Conservation (phyloP, 2,888 invertebrate species). For the Galeopsomyia nigrocyanea region DNA sequence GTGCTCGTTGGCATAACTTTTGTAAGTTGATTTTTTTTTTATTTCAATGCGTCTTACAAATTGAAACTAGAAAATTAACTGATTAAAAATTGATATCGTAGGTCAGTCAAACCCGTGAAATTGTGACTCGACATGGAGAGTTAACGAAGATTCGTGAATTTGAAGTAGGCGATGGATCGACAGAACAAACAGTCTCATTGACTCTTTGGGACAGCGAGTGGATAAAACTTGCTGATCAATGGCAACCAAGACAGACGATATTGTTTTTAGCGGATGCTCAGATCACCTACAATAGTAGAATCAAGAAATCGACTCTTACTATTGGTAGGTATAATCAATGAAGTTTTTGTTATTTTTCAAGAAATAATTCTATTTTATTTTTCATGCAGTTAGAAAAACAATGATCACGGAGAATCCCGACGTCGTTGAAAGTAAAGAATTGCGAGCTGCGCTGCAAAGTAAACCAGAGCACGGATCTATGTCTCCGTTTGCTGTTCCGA, state of each 20-base stretch:
- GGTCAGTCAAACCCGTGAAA: constrained; percentile 75
- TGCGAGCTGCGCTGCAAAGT: constrained; percentile 63
- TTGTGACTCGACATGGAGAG: constrained; percentile 75
- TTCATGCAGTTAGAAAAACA: constrained; percentile 65
- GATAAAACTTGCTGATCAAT: constrained; percentile 76
- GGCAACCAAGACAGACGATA: constrained; percentile 79
- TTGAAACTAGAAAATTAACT: constrained; percentile 5
- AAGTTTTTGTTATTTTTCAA: background rate
- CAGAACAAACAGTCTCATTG: constrained; percentile 73
- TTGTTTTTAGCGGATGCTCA: constrained; percentile 80
- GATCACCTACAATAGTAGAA: constrained; percentile 69
- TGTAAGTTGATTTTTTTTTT: constrained; percentile 55
- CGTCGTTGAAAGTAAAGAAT: constrained; percentile 73
- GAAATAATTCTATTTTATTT: background rate
- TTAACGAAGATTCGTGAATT: constrained; percentile 76
- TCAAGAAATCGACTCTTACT: constrained; percentile 57
- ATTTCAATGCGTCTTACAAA: too few relatives aligned
- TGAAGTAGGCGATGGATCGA: constrained; percentile 75
- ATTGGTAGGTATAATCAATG: constrained; percentile 51
- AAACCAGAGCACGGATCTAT: constrained; percentile 54
- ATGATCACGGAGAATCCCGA: constrained; percentile 83
- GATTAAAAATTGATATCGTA: constrained; percentile 44
- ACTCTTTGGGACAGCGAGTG: constrained; percentile 81
- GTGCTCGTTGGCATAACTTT: constrained; percentile 79
- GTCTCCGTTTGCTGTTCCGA: constrained; percentile 60